These are phyloP conservation scores for fruit fly (Drosophila melanogaster) DNA, from an alignment of 1,140 invertebrate genomes.

Conservation along the genomic window Release_6_plus_ISO1_MT NT_033779.5:3178501-3179000, in stretches of 20 bases:
- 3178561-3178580: conserved; percentile 25
- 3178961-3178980: conserved; percentile 11
- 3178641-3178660: conserved; percentile 16
- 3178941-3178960: conserved; percentile 14
- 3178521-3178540: conserved; percentile 3
- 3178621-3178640: conserved; percentile 27
- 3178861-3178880: conserved; percentile 44
- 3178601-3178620: conserved; percentile 32
- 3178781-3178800: conserved; percentile 18
- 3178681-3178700: conserved; percentile 35
- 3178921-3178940: conserved; percentile 37
- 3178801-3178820: conserved; percentile 10
- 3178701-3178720: conserved; percentile 18
- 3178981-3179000: not conserved
- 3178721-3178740: conserved; percentile 1
- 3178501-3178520: conserved; percentile 7
- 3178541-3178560: conserved; percentile 20
- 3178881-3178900: not conserved
- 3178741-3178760: conserved; percentile 25
- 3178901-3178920: conserved; percentile 37
- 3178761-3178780: conserved; percentile 9
- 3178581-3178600: conserved; percentile 41
- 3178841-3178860: conserved; percentile 32
- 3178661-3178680: conserved; percentile 22
- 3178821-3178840: conserved; percentile 39